Conservation (phyloP, 2,113 vertebrate species). For the Pelodiscus sinensis region DNA sequence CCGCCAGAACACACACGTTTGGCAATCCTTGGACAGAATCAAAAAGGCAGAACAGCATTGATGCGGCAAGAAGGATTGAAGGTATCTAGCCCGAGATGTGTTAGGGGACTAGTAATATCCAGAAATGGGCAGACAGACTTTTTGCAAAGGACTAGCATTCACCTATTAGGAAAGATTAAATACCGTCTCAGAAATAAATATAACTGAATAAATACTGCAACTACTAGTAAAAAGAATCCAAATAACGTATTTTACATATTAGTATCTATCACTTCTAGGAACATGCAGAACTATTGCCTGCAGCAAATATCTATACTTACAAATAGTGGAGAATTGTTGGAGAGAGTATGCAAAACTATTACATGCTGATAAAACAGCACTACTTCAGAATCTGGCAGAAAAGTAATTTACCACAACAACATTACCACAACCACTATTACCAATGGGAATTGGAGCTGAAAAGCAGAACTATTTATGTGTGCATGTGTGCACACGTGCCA, state of each 20-base stretch:
- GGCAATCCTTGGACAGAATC: neutral
- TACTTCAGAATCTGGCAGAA: constrained; percentile 18
- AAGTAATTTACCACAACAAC: constrained; percentile 29
- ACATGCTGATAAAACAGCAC: constrained; percentile 22
- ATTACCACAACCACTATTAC: neutral
- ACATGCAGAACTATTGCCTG: neutral
- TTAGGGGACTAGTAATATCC: neutral
- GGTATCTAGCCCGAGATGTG: neutral
- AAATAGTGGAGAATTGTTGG: constrained; percentile 12
- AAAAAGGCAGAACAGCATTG: neutral
- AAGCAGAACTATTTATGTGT: neutral
- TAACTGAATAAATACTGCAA: neutral
- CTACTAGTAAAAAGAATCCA: neutral
- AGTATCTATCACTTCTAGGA: neutral
- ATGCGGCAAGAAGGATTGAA: neutral
- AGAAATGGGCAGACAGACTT: neutral
- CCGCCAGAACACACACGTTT: rapidly evolving
- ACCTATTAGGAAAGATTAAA: neutral
- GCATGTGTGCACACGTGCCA: neutral
- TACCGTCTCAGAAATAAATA: neutral
- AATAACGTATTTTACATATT: neutral
- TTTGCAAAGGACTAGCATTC: neutral
- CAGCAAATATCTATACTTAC: constrained; percentile 25
- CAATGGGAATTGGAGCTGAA: neutral
- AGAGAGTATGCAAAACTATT: neutral